Evolutionary conservation across 2,113 vertebrate genomes (phyloP).

Genomic region (Epinephelus moara): DNA sequence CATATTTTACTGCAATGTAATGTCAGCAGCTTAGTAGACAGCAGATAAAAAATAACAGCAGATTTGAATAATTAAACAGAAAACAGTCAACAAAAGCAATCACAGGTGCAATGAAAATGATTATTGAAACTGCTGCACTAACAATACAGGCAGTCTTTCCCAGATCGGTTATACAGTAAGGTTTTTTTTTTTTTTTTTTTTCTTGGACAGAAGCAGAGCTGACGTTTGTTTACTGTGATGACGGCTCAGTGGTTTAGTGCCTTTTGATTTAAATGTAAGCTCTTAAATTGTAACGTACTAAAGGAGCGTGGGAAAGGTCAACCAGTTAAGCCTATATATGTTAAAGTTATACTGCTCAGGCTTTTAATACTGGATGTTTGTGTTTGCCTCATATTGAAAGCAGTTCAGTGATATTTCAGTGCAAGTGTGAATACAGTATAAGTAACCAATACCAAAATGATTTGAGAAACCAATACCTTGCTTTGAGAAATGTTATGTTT

Average conservation of each 20-base stretch:
- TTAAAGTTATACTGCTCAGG: too few relatives aligned
- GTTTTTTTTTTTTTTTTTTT: background rate
- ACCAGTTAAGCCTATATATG: too few relatives aligned
- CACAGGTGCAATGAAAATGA: background rate
- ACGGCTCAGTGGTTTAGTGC: background rate
- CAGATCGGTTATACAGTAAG: background rate
- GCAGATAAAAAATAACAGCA: background rate
- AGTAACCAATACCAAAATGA: too few relatives aligned
- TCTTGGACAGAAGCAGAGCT: background rate
- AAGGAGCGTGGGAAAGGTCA: too few relatives aligned
- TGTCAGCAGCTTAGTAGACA: background rate
- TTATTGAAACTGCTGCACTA: background rate
- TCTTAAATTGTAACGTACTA: too few relatives aligned
- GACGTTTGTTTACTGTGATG: constrained; percentile 15
- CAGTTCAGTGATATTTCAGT: too few relatives aligned
- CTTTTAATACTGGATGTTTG: too few relatives aligned
- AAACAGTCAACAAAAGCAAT: background rate
- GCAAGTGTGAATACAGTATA: too few relatives aligned
- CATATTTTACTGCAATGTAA: background rate
- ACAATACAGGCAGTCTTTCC: background rate
- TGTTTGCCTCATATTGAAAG: too few relatives aligned
- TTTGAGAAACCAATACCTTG: too few relatives aligned
- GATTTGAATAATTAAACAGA: background rate
- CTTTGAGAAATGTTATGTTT: too few relatives aligned
- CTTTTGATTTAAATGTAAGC: too few relatives aligned